phyloP scores from a whole-genome alignment of 2,888 invertebrate species.

The Eurytoma adleriae region DNA sequence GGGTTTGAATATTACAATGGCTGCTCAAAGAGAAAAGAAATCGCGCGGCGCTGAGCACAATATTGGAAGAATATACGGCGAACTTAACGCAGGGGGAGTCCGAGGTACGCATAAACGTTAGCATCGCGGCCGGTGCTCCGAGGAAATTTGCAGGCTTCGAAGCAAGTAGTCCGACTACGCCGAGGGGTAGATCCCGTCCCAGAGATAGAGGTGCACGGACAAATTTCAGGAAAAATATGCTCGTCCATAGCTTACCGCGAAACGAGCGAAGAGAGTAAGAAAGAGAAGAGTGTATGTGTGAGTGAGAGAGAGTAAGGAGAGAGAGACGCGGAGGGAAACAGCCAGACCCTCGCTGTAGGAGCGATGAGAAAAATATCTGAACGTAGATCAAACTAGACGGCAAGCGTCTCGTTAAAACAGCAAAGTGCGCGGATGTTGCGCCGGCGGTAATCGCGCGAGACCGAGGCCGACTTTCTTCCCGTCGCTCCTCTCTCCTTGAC shows the following conservation, averaged over 20 bases:
- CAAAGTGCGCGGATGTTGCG: slow-evolving; percentile 60
- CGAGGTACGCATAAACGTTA: slow-evolving; percentile 17
- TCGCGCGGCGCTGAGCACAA: slow-evolving; percentile 24
- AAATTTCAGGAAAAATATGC: slow-evolving; percentile 75
- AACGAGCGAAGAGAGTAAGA: neutral
- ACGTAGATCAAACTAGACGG: slow-evolving; percentile 72
- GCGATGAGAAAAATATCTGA: slow-evolving; percentile 75
- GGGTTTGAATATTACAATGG: too few species aligned
- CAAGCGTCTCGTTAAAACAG: slow-evolving; percentile 69
- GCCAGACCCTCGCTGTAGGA: slow-evolving; percentile 47
- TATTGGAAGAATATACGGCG: neutral
- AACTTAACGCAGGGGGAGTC: neutral
- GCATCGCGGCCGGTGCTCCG: neutral
- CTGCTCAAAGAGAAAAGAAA: too few species aligned
- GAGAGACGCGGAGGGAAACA: neutral
- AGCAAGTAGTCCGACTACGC: neutral
- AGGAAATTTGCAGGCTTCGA: slow-evolving; percentile 9
- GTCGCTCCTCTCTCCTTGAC: slow-evolving; percentile 38
- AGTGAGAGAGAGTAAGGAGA: neutral
- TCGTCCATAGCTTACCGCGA: slow-evolving; percentile 31
- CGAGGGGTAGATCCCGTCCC: slow-evolving; percentile 72
- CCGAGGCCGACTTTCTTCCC: neutral
- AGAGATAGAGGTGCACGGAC: slow-evolving; percentile 69
- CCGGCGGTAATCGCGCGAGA: slow-evolving; percentile 53
- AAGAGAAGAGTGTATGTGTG: too few species aligned